Conservation (phyloP, 2,888 invertebrate species). For the Adela reaumurella region DNA sequence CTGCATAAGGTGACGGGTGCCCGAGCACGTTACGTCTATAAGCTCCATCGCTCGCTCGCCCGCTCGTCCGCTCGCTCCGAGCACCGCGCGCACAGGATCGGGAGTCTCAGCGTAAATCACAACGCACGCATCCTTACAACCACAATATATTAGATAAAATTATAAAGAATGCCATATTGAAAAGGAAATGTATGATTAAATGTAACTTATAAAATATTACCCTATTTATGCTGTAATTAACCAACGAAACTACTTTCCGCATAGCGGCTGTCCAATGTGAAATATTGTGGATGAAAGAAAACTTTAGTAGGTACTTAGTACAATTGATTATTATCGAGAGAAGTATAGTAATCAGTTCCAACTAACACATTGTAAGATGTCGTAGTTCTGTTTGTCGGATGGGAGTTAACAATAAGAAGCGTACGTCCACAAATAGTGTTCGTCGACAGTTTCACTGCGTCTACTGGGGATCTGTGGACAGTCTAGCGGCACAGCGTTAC, state of each 20-base stretch:
- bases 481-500: too few relatives aligned
- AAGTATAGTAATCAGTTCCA: background rate
- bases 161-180: conserved; percentile 60
- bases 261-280: conserved; percentile 9
- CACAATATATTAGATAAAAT: conserved; percentile 68
- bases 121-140: conserved; percentile 63
- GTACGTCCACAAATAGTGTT: too few relatives aligned
- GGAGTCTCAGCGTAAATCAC: conserved; percentile 43
- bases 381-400: too few relatives aligned
- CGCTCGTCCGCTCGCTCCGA: background rate
- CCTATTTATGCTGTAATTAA: conserved; percentile 55
- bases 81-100: conserved; percentile 2
- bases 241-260: background rate
- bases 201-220: conserved; percentile 41
- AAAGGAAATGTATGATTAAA: conserved; percentile 53
- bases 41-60: conserved; percentile 3
- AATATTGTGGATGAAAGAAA: conserved; percentile 59
- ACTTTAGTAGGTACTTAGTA: conserved; percentile 18
- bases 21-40: conserved; percentile 1
- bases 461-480: too few relatives aligned
- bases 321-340: background rate
- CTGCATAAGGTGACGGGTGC: background rate
- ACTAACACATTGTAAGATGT: background rate
- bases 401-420: too few relatives aligned
- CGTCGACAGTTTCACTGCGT: too few relatives aligned